phyloP scores from a whole-genome alignment of 1,140 invertebrate genomes.

The Drosophila tristis region DNA sequence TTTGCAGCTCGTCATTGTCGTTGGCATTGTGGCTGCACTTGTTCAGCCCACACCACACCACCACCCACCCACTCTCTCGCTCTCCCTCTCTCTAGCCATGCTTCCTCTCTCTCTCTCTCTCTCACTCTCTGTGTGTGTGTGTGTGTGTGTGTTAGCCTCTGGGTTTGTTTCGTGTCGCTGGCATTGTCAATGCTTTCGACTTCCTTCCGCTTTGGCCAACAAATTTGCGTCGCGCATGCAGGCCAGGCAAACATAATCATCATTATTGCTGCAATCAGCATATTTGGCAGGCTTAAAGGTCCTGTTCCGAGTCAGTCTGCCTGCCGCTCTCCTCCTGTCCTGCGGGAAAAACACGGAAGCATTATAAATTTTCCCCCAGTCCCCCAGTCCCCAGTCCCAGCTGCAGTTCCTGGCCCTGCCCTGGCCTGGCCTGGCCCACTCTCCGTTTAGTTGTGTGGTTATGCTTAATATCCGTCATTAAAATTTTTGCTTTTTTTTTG shows the following conservation, averaged over 20 bases:
- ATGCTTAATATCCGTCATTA: conserved; percentile 82
- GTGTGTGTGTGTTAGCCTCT: background rate
- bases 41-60: background rate
- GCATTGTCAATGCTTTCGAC: conserved; percentile 80
- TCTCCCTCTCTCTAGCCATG: background rate
- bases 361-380: conserved; percentile 57
- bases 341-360: conserved; percentile 52
- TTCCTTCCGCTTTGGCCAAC: conserved; percentile 79
- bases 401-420: too few species aligned
- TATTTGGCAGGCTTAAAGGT: conserved; percentile 73
- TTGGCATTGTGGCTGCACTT: conserved; percentile 38
- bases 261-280: conserved; percentile 80
- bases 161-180: conserved; percentile 69
- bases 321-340: conserved; percentile 4
- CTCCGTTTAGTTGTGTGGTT: conserved; percentile 65
- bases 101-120: background rate
- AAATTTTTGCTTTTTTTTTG: conserved; percentile 65
- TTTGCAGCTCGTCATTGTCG: conserved; percentile 73
- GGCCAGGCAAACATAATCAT: conserved; percentile 78
- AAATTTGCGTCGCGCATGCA: conserved; percentile 80
- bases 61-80: background rate
- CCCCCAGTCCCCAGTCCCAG: background rate
- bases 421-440: conserved; percentile 5
- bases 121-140: too few species aligned
- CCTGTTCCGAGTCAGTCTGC: background rate